Percentiles rank a stretch among this genome's conserved stretches.
These are phyloP conservation scores for Temnothorax unifasciatus DNA, from an alignment of 2,888 invertebrate genomes.

Conservation along the genomic window DNA sequence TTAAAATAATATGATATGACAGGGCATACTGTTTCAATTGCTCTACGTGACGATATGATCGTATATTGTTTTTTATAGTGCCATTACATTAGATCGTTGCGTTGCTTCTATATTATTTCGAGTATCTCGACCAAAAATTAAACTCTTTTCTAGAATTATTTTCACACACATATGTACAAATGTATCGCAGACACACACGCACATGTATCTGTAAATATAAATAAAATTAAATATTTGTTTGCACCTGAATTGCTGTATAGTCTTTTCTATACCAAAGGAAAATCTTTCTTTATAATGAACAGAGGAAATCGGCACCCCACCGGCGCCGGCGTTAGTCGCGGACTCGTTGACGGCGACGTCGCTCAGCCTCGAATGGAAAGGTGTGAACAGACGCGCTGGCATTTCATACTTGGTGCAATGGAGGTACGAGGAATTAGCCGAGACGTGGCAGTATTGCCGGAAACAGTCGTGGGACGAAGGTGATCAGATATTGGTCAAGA, in stretches of 20 bases:
- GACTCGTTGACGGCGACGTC: constrained; percentile 93
- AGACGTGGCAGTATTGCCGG: constrained; percentile 94
- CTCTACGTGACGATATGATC: constrained; percentile 29
- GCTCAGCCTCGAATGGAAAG: constrained; percentile 92
- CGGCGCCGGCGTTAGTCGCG: constrained; percentile 92
- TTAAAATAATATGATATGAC: constrained; percentile 13
- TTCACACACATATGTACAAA: neutral
- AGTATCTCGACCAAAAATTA: neutral
- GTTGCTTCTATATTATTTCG: neutral
- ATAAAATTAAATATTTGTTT: constrained; percentile 13
- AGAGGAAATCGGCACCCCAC: constrained; percentile 90
- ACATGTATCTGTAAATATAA: neutral
- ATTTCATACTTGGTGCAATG: constrained; percentile 91
- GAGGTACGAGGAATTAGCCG: constrained; percentile 90
- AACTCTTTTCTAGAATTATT: neutral
- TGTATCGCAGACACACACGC: no score
- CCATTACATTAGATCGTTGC: neutral
- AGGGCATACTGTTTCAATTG: constrained; percentile 2
- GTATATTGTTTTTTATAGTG: constrained; percentile 50
- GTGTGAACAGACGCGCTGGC: constrained; percentile 86
- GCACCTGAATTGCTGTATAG: neutral
- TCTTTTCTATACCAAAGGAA: neutral
- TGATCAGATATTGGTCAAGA: constrained; percentile 91
- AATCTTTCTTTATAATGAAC: constrained; percentile 64
- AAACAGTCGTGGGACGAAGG: constrained; percentile 91